phyloP scores from a whole-genome alignment of 2,888 invertebrate genomes.

The Epistrophe grossulariae region DNA sequence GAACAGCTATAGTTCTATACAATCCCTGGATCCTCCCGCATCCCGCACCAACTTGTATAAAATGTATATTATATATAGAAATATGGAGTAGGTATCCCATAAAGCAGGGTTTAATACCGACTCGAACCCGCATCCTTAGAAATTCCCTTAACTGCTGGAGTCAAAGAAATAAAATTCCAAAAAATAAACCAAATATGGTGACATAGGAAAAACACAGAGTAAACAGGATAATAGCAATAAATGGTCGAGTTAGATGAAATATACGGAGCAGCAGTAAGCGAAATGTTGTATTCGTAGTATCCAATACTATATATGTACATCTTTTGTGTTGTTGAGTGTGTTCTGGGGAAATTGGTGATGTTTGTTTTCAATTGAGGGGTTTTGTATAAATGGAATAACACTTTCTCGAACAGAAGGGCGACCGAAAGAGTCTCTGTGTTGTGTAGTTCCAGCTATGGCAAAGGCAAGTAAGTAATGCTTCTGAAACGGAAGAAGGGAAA shows the following conservation, averaged over 20 bases:
- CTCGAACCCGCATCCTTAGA: background rate
- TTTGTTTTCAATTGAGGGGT: slow-evolving; percentile 49
- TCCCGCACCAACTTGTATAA: background rate
- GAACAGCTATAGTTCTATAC: background rate
- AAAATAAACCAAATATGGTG: slow-evolving; percentile 74
- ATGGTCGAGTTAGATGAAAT: slow-evolving; percentile 74
- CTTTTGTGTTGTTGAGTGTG: slow-evolving; percentile 30
- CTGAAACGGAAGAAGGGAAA: slow-evolving; percentile 44
- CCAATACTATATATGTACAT: background rate
- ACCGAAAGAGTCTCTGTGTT: background rate
- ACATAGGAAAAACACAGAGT: slow-evolving; percentile 79
- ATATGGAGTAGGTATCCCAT: slow-evolving; percentile 16
- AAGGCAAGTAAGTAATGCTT: background rate
- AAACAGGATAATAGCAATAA: slow-evolving; percentile 83
- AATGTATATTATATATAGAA: background rate
- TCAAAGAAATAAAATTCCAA: slow-evolving; percentile 65
- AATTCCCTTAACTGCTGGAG: slow-evolving; percentile 6
- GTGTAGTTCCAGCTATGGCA: background rate
- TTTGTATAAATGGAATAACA: slow-evolving; percentile 68
- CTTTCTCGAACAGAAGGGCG: slow-evolving; percentile 47
- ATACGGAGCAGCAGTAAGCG: slow-evolving; percentile 47
- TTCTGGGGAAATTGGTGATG: slow-evolving; percentile 36
- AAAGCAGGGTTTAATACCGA: slow-evolving; percentile 18
- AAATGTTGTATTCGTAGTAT: slow-evolving; percentile 7
- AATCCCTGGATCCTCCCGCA: background rate